Percentiles rank a stretch among this genome's conserved stretches.
Conservation (phyloP, 2,797 vertebrate species). For the Hypotaenidia okinawae region DNA sequence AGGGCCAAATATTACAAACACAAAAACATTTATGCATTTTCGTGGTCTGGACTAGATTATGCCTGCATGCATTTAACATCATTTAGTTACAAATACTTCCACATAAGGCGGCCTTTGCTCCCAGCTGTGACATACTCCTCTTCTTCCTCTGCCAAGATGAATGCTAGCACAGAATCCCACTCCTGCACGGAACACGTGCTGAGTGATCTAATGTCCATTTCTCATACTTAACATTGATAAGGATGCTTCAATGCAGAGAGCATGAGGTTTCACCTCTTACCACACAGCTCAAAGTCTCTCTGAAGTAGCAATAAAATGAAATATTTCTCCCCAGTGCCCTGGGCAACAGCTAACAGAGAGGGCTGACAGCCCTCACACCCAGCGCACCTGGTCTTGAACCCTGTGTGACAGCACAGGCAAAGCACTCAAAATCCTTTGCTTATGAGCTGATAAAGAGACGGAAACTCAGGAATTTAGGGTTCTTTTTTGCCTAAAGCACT, state of each 20-base stretch:
- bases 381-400: not conserved
- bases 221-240: not conserved
- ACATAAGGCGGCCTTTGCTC: not conserved
- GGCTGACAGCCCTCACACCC: not conserved
- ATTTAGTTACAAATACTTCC: not conserved
- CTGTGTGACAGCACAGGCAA: not conserved
- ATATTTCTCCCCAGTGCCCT: accelerated
- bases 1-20: not conserved
- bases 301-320: not conserved
- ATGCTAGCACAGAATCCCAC: not conserved
- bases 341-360: not conserved
- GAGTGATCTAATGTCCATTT: not conserved
- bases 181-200: not conserved
- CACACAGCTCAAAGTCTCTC: not conserved
- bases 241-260: not conserved
- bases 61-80: not conserved
- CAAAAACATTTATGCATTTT: not conserved
- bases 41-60: not conserved
- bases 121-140: not conserved
- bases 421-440: not conserved
- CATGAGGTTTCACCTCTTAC: not conserved
- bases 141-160: not conserved
- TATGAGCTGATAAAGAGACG: not conserved
- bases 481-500: not conserved
- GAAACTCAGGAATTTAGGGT: not conserved